These are phyloP conservation scores for Ciconia maguari DNA, from an alignment of 2,113 vertebrate species.

Conservation along the genomic window DNA sequence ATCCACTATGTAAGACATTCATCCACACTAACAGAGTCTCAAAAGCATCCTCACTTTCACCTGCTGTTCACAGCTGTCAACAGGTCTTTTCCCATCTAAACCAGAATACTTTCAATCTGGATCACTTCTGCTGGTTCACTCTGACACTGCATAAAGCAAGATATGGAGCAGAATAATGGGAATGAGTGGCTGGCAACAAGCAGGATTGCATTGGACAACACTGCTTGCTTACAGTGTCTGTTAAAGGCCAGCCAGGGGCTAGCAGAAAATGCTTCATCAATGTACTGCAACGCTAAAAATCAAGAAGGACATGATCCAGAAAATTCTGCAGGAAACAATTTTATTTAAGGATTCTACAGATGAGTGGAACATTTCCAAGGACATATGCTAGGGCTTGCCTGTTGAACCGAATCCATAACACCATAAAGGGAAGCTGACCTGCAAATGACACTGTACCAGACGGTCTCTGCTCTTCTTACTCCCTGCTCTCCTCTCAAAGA, in stretches of 20 bases:
- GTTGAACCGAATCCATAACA: not conserved
- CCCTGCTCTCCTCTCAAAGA: not conserved
- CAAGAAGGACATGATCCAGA: not conserved
- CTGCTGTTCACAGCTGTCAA: not conserved
- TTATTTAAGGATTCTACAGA: not conserved
- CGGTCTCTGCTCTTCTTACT: not conserved
- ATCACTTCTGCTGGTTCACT: not conserved
- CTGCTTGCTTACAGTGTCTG: not conserved
- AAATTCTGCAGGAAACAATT: not conserved
- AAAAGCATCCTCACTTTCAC: not conserved
- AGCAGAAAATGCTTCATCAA: not conserved
- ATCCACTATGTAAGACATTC: not conserved
- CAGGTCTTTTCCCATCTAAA: not conserved
- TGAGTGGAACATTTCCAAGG: not conserved
- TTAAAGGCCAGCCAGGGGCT: not conserved
- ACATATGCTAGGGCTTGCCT: not conserved
- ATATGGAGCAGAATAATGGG: not conserved
- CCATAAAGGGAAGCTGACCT: not conserved
- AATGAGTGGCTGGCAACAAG: not conserved
- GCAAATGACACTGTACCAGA: not conserved
- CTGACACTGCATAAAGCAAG: not conserved
- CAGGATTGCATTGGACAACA: not conserved
- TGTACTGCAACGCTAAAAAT: not conserved
- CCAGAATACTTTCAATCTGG: not conserved
- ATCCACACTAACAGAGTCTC: not conserved